These are phyloP conservation scores for Sinocyclocheilus rhinocerous DNA, from an alignment of 2,113 vertebrate species.

Conservation along the genomic window DNA sequence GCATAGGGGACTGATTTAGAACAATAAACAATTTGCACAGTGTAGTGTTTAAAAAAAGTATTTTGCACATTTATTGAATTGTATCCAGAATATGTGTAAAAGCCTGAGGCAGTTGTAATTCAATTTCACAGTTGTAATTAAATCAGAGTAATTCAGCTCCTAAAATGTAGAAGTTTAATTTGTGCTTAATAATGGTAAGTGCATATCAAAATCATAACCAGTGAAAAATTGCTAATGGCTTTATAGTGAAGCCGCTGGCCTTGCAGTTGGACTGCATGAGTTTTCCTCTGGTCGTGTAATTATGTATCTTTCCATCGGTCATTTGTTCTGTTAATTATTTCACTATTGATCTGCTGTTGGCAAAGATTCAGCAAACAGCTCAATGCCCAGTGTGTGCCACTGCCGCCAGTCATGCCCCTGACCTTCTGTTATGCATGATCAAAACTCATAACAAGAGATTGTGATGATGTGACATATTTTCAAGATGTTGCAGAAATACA, in stretches of 20 bases:
- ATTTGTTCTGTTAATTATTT: slow-evolving; percentile 73
- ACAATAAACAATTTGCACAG: not conserved
- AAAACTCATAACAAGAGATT: not conserved
- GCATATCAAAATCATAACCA: not conserved
- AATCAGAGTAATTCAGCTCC: not conserved
- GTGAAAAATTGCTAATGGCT: no score
- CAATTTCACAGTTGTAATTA: not conserved
- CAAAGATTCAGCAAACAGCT: slow-evolving; percentile 60
- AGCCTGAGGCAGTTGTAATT: not conserved
- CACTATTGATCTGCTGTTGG: slow-evolving; percentile 66
- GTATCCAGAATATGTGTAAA: not conserved
- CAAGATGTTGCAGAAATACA: not conserved
- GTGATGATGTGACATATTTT: not conserved
- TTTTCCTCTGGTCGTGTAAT: slow-evolving; percentile 65
- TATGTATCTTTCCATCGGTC: slow-evolving; percentile 68
- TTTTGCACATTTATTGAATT: not conserved
- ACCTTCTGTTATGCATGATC: not conserved
- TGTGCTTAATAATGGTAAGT: not conserved
- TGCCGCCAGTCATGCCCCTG: slow-evolving; percentile 26
- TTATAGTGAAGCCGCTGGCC: not conserved
- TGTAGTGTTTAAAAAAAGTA: not conserved
- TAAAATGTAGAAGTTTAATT: not conserved
- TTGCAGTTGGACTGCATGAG: not conserved
- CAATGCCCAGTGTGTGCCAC: slow-evolving; percentile 54
- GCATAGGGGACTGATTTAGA: not conserved